These are phyloP conservation scores for Aphis craccivora DNA, from an alignment of 1,140 invertebrate species.

Conservation along the genomic window DNA sequence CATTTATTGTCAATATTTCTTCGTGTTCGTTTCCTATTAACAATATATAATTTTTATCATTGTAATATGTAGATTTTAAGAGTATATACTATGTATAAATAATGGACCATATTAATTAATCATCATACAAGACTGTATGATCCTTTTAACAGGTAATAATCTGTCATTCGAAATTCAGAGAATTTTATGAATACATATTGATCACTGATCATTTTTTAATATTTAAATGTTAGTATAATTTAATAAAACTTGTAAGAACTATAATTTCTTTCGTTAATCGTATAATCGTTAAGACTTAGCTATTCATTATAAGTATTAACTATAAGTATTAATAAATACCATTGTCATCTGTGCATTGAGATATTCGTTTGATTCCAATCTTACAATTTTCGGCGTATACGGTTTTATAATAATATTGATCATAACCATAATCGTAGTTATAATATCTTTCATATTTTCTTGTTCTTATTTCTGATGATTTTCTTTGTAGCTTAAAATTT, in stretches of 20 bases:
- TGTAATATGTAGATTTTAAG: too few relatives aligned
- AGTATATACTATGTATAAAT: too few relatives aligned
- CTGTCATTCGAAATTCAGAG: too few relatives aligned
- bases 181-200: background rate
- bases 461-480: background rate
- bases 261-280: too few relatives aligned
- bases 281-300: too few relatives aligned
- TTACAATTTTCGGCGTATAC: background rate
- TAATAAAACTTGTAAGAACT: too few relatives aligned
- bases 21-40: slow-evolving; percentile 4
- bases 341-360: background rate
- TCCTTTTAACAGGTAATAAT: too few relatives aligned
- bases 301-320: background rate
- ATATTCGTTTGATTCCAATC: slow-evolving; percentile 28
- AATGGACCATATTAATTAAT: too few relatives aligned
- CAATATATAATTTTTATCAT: background rate
- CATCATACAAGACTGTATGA: too few relatives aligned
- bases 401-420: too few relatives aligned
- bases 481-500: background rate
- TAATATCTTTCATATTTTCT: background rate
- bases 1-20: background rate
- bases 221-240: background rate
- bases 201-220: background rate
- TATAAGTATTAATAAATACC: background rate
- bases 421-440: too few relatives aligned